Conservation (phyloP, 2,113 vertebrate species). For the Neotragus moschatus region DNA sequence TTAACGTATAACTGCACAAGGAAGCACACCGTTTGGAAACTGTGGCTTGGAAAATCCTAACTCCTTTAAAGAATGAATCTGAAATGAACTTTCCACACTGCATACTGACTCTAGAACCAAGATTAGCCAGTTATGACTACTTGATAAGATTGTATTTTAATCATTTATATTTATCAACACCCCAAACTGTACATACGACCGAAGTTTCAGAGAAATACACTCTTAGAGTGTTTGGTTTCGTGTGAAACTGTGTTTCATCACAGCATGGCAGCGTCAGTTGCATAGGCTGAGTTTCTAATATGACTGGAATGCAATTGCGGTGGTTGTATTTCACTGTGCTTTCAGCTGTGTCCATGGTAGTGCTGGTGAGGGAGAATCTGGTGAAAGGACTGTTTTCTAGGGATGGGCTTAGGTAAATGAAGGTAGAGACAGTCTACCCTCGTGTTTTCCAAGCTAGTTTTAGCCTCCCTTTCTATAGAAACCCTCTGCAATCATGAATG, state of each 20-base stretch:
- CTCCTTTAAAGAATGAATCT: neutral
- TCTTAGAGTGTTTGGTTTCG: neutral
- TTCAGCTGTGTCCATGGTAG: slow-evolving; percentile 6
- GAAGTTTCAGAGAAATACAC: neutral
- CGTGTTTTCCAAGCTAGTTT: neutral
- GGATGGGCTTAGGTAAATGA: neutral
- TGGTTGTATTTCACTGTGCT: slow-evolving; percentile 22
- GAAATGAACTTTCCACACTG: neutral
- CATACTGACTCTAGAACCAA: neutral
- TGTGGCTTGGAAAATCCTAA: neutral
- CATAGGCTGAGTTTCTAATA: slow-evolving; percentile 38
- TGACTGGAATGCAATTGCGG: slow-evolving; percentile 9
- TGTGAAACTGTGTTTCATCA: neutral
- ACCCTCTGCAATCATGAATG: neutral
- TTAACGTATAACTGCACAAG: neutral
- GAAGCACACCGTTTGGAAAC: neutral
- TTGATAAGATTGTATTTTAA: neutral
- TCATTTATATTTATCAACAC: neutral
- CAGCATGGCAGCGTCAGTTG: slow-evolving; percentile 17
- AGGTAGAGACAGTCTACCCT: neutral
- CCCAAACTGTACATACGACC: neutral
- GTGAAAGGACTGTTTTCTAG: neutral
- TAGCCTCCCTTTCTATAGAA: neutral
- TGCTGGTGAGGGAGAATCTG: neutral
- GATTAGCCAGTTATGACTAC: neutral